Percentiles rank a stretch among this genome's conserved stretches.
phyloP scores from a whole-genome alignment of 2,797 vertebrate genomes.

The Diplodus sargus region DNA sequence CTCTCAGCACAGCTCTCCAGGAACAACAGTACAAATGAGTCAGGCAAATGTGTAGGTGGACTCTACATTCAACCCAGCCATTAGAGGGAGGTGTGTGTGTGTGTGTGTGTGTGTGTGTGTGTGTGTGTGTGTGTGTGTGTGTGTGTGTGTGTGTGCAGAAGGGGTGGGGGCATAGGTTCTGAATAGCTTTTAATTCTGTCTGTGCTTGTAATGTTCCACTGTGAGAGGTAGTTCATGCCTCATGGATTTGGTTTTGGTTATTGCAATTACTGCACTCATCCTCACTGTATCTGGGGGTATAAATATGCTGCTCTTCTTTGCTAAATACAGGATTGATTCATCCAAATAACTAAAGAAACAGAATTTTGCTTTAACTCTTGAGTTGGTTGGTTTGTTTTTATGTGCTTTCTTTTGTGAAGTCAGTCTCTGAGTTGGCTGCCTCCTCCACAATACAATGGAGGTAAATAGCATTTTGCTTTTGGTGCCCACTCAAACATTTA shows the following conservation, averaged over 20 bases:
- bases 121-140: background rate
- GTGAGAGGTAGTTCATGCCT: conserved; percentile 13
- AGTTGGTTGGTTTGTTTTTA: background rate
- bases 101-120: conserved; percentile 14
- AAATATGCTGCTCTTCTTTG: background rate
- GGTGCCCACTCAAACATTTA: no score
- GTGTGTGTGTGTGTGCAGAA: background rate
- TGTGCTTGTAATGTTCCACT: conserved; percentile 46
- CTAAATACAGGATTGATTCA: conserved; percentile 10
- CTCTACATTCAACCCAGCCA: conserved; percentile 68
- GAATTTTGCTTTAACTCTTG: background rate
- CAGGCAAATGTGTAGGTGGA: conserved; percentile 75
- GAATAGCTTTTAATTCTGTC: conserved; percentile 53
- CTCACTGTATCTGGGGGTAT: background rate
- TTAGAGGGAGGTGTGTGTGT: conserved; percentile 41
- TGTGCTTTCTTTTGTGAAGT: background rate
- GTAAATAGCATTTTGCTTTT: background rate
- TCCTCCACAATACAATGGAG: background rate
- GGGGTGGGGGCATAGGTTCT: conserved; percentile 27
- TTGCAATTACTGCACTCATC: conserved; percentile 32
- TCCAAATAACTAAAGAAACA: conserved; percentile 6
- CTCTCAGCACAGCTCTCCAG: conserved; percentile 54
- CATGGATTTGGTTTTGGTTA: conserved; percentile 29
- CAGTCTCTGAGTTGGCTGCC: background rate
- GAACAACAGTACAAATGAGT: conserved; percentile 69